phyloP scores from a whole-genome alignment of 2,113 vertebrate species.

The Trogon surrucura region DNA sequence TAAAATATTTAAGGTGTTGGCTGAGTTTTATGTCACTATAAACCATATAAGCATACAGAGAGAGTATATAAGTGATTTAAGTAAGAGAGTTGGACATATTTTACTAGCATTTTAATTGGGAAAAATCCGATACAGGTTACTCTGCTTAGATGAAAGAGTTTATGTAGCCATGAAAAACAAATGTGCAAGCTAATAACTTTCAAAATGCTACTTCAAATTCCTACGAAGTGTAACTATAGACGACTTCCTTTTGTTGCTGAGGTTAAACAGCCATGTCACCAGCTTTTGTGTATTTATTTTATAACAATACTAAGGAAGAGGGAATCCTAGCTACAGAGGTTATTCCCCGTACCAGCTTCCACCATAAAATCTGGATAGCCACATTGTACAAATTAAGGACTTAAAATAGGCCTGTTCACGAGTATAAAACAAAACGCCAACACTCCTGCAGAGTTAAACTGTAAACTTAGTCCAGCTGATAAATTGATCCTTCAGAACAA shows the following conservation, averaged over 20 bases:
- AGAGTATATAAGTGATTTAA: background rate
- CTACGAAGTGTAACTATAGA: constrained; percentile 4
- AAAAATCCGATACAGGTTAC: background rate
- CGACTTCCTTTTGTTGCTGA: background rate
- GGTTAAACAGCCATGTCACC: background rate
- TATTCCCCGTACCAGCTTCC: constrained; percentile 9
- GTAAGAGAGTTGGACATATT: background rate
- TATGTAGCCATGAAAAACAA: constrained; percentile 12
- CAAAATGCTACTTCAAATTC: constrained; percentile 17
- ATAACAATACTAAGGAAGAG: background rate
- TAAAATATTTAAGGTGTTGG: background rate
- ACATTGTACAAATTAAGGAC: background rate
- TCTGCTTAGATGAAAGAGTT: background rate
- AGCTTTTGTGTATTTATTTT: constrained; percentile 12
- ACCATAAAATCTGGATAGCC: background rate
- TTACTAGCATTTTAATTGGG: background rate
- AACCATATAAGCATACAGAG: background rate
- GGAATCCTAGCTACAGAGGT: constrained; percentile 9
- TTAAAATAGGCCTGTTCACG: background rate
- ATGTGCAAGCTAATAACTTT: constrained; percentile 4
- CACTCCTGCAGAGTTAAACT: background rate
- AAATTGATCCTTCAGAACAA: background rate
- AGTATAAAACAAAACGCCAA: background rate
- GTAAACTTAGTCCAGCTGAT: background rate
- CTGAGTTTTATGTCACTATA: background rate